Evolutionary conservation across 2,797 vertebrate species (phyloP).

Genomic region (Molossus alvarezi): DNA sequence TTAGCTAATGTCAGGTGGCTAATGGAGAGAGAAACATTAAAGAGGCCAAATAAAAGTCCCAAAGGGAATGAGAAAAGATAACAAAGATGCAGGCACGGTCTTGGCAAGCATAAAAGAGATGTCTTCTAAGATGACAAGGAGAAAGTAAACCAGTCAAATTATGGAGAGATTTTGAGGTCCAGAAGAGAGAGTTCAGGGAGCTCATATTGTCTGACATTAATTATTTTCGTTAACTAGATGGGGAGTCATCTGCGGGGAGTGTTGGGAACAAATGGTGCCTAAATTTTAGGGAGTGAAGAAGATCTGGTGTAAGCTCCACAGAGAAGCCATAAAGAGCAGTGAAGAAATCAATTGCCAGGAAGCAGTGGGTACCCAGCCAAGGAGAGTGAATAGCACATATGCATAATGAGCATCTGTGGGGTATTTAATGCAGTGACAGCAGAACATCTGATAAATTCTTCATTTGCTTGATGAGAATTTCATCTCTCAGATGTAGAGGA

Average conservation of each 20-base stretch:
- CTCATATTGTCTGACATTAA: neutral
- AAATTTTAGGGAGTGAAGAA: neutral
- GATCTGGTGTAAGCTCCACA: neutral
- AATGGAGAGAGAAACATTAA: neutral
- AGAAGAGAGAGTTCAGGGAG: neutral
- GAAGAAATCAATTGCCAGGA: neutral
- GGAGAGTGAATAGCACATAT: neutral
- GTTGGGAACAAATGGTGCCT: neutral
- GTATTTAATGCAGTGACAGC: neutral
- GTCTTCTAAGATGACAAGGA: neutral
- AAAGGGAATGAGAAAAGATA: neutral
- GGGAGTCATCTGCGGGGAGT: neutral
- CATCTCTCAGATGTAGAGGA: slow-evolving; percentile 24
- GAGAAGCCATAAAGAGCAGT: neutral
- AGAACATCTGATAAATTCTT: slow-evolving; percentile 6
- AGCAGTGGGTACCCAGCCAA: neutral
- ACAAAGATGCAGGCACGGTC: neutral
- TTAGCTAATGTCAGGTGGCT: neutral
- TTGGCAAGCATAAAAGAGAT: neutral
- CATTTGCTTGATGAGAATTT: slow-evolving; percentile 46
- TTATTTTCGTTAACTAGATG: neutral
- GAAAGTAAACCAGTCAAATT: neutral
- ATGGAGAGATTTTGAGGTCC: neutral
- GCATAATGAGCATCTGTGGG: neutral
- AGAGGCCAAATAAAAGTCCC: neutral